phyloP scores from a whole-genome alignment of 2,113 vertebrate genomes.

The Furnarius figulus region DNA sequence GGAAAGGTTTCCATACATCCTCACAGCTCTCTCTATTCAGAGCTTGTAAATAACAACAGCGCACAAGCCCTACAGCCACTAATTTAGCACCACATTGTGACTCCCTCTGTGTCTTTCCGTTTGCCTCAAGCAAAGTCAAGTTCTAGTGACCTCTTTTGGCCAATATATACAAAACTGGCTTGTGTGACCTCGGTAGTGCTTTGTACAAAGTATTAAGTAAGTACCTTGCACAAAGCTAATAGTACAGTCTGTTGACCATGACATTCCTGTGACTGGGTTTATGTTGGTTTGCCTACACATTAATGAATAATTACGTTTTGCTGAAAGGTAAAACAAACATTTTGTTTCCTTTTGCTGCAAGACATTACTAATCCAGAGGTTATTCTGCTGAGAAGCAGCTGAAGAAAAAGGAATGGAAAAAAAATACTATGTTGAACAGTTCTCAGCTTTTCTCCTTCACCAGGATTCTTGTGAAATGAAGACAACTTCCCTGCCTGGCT shows the following conservation, averaged over 20 bases:
- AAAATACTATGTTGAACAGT: background rate
- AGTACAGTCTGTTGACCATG: background rate
- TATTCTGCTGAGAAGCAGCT: background rate
- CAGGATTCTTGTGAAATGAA: background rate
- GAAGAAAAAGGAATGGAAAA: background rate
- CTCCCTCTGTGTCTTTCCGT: background rate
- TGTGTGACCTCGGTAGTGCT: background rate
- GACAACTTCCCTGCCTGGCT: background rate
- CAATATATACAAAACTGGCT: background rate
- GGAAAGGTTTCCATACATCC: background rate
- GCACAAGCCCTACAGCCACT: conserved; percentile 6
- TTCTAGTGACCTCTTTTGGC: background rate
- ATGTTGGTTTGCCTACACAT: background rate
- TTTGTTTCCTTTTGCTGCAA: background rate
- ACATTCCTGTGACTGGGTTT: background rate
- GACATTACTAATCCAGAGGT: background rate
- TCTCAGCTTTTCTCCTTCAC: background rate
- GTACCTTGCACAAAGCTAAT: background rate
- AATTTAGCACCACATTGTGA: conserved; percentile 18
- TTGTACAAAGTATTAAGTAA: background rate
- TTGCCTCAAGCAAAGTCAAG: conserved; percentile 33
- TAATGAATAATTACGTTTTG: background rate
- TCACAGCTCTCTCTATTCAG: background rate
- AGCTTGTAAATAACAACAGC: conserved; percentile 24
- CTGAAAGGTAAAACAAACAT: background rate